phyloP scores from a whole-genome alignment of 2,888 invertebrate species.

The Xanthia icteritia region DNA sequence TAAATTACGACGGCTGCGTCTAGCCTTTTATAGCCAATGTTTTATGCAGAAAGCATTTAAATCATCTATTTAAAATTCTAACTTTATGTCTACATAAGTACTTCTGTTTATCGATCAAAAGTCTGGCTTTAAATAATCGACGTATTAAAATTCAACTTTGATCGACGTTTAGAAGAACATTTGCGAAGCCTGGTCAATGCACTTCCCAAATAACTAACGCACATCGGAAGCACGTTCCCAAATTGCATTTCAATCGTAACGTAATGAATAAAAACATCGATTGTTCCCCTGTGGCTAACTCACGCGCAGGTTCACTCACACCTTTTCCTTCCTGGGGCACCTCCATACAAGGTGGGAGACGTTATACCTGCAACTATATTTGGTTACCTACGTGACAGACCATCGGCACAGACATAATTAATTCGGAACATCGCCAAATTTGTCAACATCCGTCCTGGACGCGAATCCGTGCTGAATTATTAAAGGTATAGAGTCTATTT shows the following conservation, averaged over 20 bases:
- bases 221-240: slow-evolving; percentile 82
- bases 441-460: slow-evolving; percentile 74
- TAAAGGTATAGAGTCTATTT: slow-evolving; percentile 77
- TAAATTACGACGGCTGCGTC: slow-evolving; percentile 43
- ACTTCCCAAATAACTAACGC: slow-evolving; percentile 75
- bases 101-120: slow-evolving; percentile 30
- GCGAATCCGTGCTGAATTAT: slow-evolving; percentile 79
- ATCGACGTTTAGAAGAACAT: slow-evolving; percentile 49
- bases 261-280: slow-evolving; percentile 73
- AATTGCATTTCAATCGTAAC: slow-evolving; percentile 83
- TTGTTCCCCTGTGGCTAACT: slow-evolving; percentile 71
- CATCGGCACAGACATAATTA: slow-evolving; percentile 81
- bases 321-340: slow-evolving; percentile 85
- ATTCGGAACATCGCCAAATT: slow-evolving; percentile 86
- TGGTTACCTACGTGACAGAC: slow-evolving; percentile 88
- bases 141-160: slow-evolving; percentile 39
- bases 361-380: slow-evolving; percentile 83
- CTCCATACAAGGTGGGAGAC: slow-evolving; percentile 82
- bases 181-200: slow-evolving; percentile 75
- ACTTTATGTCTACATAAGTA: slow-evolving; percentile 28
- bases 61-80: slow-evolving; percentile 50
- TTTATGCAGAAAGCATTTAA: slow-evolving; percentile 47
- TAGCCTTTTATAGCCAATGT: slow-evolving; percentile 40
- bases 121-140: slow-evolving; percentile 34
- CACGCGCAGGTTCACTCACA: slow-evolving; percentile 83